phyloP scores from a whole-genome alignment of 2,797 vertebrate species.

The Eidolon dupreanum region DNA sequence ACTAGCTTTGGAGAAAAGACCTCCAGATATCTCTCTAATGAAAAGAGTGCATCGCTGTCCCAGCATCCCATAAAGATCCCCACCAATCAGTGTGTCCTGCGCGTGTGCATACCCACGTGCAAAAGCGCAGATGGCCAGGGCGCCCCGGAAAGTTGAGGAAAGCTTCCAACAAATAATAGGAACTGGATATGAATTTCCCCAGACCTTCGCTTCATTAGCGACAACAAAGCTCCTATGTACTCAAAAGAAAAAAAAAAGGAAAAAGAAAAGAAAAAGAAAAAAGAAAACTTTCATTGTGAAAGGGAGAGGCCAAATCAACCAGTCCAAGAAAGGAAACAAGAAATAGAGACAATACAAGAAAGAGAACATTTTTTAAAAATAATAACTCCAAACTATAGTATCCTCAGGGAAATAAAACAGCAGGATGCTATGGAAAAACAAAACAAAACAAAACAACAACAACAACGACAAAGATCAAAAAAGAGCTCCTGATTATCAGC shows the following conservation, averaged over 20 bases:
- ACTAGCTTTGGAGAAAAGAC: background rate
- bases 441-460: no score
- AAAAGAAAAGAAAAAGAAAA: background rate
- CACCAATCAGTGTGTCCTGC: background rate
- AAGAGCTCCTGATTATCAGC: background rate
- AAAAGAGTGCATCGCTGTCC: background rate
- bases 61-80: rapidly evolving
- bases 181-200: background rate
- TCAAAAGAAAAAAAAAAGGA: background rate
- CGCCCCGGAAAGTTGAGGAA: background rate
- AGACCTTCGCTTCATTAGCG: background rate
- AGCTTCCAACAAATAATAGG: background rate
- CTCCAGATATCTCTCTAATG: background rate
- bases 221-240: background rate
- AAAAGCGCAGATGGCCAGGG: background rate
- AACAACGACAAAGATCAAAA: background rate
- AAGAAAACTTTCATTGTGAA: background rate
- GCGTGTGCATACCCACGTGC: rapidly evolving
- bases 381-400: background rate
- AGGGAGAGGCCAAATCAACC: background rate
- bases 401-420: background rate
- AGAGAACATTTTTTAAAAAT: background rate
- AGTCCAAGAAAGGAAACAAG: background rate
- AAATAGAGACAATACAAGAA: background rate
- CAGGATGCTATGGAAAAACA: background rate